phyloP scores from a whole-genome alignment of 2,797 vertebrate genomes.

The Simalia tracyae region DNA sequence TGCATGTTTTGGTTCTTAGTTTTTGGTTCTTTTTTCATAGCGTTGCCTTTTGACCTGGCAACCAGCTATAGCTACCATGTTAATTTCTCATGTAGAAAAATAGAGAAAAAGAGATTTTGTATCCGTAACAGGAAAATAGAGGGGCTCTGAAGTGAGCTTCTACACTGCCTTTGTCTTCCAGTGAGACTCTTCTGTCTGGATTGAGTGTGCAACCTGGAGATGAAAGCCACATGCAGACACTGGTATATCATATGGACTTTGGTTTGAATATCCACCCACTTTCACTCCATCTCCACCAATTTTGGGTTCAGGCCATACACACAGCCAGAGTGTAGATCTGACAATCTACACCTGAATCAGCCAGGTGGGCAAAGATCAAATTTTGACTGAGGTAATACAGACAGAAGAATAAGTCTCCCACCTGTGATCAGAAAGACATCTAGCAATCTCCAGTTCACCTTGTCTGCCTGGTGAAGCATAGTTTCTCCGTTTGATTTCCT shows the following conservation, averaged over 20 bases:
- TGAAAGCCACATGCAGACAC: background rate
- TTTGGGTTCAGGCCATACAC: background rate
- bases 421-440: background rate
- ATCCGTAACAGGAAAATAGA: background rate
- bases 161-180: background rate
- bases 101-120: background rate
- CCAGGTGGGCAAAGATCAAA: too few relatives aligned
- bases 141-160: background rate
- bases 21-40: background rate
- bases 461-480: background rate
- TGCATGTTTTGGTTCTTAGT: background rate
- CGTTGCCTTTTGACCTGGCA: background rate
- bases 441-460: background rate
- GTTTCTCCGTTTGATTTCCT: background rate
- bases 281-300: too few relatives aligned
- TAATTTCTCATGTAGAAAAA: background rate
- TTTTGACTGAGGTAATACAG: background rate
- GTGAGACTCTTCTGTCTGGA: background rate
- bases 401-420: background rate
- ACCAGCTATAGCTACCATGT: background rate
- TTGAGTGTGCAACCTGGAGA: background rate
- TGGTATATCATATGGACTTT: background rate
- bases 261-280: background rate
- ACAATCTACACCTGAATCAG: background rate
- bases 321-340: background rate